phyloP scores from a whole-genome alignment of 2,888 invertebrate species.

The Scrobipalpa atriplicella region DNA sequence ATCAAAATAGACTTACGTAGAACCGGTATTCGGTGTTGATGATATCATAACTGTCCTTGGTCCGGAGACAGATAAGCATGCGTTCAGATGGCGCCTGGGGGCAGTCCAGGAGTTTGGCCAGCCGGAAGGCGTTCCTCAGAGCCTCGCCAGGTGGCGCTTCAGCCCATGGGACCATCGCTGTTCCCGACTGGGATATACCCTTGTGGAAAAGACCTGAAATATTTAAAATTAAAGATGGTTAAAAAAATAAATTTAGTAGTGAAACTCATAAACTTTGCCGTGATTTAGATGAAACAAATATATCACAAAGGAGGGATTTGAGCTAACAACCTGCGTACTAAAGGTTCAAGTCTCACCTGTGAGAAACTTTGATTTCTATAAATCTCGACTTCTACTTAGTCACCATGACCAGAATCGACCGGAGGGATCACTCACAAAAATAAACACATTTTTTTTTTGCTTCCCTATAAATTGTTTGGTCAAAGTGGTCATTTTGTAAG shows the following conservation, averaged over 20 bases:
- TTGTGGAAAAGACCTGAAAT: constrained; percentile 85
- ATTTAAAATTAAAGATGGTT: background rate
- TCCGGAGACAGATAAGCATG: constrained; percentile 84
- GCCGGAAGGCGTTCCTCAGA: constrained; percentile 79
- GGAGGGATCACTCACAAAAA: no score
- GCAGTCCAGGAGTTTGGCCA: constrained; percentile 85
- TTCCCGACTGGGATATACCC: constrained; percentile 90
- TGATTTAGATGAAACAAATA: no score
- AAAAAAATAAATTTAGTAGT: background rate
- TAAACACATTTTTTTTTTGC: no score
- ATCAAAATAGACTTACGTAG: constrained; percentile 78
- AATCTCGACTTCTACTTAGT: no score
- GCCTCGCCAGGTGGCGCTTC: constrained; percentile 84
- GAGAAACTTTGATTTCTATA: no score
- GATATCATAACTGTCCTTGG: constrained; percentile 84
- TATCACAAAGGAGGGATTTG: no score
- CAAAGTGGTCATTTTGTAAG: no score
- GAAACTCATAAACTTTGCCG: no score
- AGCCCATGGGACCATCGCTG: constrained; percentile 86
- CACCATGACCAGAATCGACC: no score
- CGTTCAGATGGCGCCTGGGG: constrained; percentile 72
- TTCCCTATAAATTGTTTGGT: no score
- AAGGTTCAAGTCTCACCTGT: no score
- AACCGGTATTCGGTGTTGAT: constrained; percentile 85
- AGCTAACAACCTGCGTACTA: no score